A percentile compares a stretch with the other conserved stretches of the same genome.
phyloP scores from a whole-genome alignment of 2,888 invertebrate species.

The Machimus atricapillus region DNA sequence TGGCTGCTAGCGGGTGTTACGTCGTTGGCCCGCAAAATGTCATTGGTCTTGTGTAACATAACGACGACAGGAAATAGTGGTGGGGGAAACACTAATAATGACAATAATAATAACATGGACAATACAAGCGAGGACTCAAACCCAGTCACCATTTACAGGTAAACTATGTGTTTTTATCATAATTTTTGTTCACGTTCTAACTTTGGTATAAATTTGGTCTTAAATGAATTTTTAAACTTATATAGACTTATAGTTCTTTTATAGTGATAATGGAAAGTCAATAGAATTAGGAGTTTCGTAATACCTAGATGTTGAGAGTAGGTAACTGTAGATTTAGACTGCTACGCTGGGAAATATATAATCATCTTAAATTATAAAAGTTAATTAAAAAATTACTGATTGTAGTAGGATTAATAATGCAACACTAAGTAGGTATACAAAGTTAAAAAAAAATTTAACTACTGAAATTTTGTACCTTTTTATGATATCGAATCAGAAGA shows the following conservation, averaged over 20 bases:
- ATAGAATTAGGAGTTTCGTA: not conserved
- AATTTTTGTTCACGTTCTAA: not conserved
- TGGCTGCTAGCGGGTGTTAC: conserved; percentile 44
- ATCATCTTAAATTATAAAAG: not conserved
- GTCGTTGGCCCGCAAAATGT: conserved; percentile 51
- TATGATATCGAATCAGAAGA: too few relatives aligned
- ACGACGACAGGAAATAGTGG: conserved; percentile 54
- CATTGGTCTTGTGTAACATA: conserved; percentile 54
- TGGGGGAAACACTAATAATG: conserved; percentile 57
- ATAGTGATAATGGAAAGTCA: not conserved
- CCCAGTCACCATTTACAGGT: conserved; percentile 90
- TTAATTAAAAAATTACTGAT: not conserved
- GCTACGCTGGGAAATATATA: not conserved
- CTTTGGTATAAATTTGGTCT: not conserved
- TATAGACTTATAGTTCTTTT: not conserved
- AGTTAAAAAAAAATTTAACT: too few relatives aligned
- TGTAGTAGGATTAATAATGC: not conserved
- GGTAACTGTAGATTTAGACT: not conserved
- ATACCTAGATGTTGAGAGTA: not conserved
- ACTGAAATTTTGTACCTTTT: too few relatives aligned
- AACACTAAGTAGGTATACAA: too few relatives aligned
- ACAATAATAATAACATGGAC: conserved; percentile 76
- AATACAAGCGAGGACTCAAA: conserved; percentile 87
- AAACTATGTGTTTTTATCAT: conserved; percentile 54
- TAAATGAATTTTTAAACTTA: not conserved